A percentile compares a stretch with the other conserved stretches of the same genome.
Conservation (phyloP, 1,140 invertebrate genomes). For the Parasteatoda tepidariorum region DNA sequence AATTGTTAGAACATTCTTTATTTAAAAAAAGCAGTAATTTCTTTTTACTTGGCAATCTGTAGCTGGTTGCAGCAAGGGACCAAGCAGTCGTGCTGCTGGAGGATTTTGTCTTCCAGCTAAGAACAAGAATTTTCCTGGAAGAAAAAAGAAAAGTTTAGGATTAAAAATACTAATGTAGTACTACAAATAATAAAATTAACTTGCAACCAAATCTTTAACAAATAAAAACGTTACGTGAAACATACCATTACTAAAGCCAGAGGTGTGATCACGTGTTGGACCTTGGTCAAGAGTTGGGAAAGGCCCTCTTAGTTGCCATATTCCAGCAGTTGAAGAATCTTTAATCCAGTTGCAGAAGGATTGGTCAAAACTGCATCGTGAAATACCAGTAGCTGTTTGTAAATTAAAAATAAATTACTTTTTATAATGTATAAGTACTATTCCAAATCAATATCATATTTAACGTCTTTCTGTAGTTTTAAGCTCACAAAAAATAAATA, state of each 20-base stretch:
- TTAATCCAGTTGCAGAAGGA: conserved; percentile 48
- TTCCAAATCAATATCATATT: too few relatives aligned
- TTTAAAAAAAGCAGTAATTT: not conserved
- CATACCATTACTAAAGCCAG: conserved; percentile 26
- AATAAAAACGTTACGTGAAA: not conserved
- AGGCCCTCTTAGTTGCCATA: conserved; percentile 4
- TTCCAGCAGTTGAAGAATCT: not conserved
- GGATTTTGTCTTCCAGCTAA: conserved; percentile 22
- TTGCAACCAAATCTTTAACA: too few relatives aligned
- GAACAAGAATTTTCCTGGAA: conserved; percentile 43
- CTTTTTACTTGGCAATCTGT: conserved; percentile 34
- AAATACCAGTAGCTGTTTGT: not conserved
- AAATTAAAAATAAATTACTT: too few relatives aligned
- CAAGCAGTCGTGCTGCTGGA: conserved; percentile 32
- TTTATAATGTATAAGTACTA: too few relatives aligned
- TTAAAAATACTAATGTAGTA: not conserved
- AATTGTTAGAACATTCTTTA: not conserved
- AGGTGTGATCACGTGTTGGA: conserved; percentile 59
- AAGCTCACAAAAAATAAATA: too few relatives aligned
- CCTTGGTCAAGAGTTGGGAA: conserved; percentile 26
- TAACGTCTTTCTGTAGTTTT: too few relatives aligned
- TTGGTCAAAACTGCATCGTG: conserved; percentile 50
- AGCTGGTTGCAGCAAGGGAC: conserved; percentile 45
- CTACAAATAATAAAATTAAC: too few relatives aligned
- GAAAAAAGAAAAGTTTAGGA: not conserved